Conservation (phyloP, 2,797 vertebrate genomes). For the Threskiornis aethiopicus region DNA sequence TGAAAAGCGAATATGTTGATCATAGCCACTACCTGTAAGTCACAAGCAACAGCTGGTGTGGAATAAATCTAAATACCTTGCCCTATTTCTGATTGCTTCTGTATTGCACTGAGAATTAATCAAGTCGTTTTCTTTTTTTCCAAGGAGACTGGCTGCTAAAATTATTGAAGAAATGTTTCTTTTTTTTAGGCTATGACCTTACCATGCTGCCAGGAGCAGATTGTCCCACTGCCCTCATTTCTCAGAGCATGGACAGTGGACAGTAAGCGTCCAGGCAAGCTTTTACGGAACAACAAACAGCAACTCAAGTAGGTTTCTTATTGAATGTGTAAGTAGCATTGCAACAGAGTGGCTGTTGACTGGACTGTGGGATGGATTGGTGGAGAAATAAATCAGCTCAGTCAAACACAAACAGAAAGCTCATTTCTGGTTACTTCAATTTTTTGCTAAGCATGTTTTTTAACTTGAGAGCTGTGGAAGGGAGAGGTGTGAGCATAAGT, state of each 20-base stretch:
- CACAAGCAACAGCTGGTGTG: neutral
- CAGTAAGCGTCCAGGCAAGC: conserved; percentile 70
- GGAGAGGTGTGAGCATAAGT: neutral
- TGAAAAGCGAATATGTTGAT: neutral
- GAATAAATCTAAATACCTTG: neutral
- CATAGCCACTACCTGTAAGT: neutral
- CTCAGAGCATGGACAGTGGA: conserved; percentile 91
- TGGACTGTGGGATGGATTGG: neutral
- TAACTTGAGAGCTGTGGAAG: neutral
- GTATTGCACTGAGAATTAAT: neutral
- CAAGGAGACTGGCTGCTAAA: neutral
- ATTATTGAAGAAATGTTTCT: neutral
- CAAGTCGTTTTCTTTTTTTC: neutral
- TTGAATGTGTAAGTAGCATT: accelerated
- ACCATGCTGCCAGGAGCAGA: conserved; percentile 72
- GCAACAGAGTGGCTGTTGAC: neutral
- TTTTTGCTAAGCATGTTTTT: neutral
- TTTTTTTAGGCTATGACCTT: conserved; percentile 83
- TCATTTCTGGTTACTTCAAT: neutral
- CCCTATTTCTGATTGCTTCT: neutral
- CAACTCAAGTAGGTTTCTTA: conserved; percentile 77
- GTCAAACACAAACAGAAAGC: neutral
- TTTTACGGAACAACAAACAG: conserved; percentile 80
- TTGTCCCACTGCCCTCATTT: conserved; percentile 77
- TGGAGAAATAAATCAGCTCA: neutral